phyloP scores from a whole-genome alignment of 2,888 invertebrate genomes.

The Drosophila yooni region DNA sequence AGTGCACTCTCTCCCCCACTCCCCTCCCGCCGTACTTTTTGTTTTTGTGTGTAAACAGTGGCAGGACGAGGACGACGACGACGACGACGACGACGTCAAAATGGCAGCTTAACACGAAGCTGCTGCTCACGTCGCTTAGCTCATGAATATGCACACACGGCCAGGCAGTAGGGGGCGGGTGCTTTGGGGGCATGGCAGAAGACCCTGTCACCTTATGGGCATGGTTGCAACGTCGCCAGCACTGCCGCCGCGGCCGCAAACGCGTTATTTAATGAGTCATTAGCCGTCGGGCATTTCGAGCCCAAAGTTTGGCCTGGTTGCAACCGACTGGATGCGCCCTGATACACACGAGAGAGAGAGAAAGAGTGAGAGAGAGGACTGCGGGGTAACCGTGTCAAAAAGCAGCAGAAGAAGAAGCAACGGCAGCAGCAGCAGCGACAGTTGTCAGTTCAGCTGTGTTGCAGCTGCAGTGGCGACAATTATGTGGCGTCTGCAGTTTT shows the following conservation, averaged over 20 bases:
- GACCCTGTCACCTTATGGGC: conserved; percentile 18
- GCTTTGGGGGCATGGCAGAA: conserved; percentile 7
- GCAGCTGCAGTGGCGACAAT: conserved; percentile 63
- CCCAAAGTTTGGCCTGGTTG: conserved; percentile 47
- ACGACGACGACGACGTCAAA: conserved; percentile 56
- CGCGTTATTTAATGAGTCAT: conserved; percentile 77
- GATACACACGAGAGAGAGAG: background rate
- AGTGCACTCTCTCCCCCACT: conserved; percentile 31
- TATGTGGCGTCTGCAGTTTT: conserved; percentile 78
- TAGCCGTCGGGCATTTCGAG: conserved; percentile 52
- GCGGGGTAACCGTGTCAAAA: conserved; percentile 63
- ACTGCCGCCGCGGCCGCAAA: conserved; percentile 24
- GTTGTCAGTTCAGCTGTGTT: conserved; percentile 68
- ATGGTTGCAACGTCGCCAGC: conserved; percentile 25
- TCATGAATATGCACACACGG: conserved; percentile 74
- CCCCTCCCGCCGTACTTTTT: conserved; percentile 1
- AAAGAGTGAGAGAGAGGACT: background rate
- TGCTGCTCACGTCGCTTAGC: conserved; percentile 54
- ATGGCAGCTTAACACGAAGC: conserved; percentile 77
- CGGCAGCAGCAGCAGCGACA: conserved; percentile 54
- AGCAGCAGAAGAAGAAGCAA: conserved; percentile 10
- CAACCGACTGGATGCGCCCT: conserved; percentile 28
- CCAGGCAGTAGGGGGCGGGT: background rate
- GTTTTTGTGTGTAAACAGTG: conserved; percentile 58
- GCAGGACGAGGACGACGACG: conserved; percentile 53